Evolutionary conservation across 2,888 invertebrate species (phyloP).

Genomic region (Venusia cambrica): DNA sequence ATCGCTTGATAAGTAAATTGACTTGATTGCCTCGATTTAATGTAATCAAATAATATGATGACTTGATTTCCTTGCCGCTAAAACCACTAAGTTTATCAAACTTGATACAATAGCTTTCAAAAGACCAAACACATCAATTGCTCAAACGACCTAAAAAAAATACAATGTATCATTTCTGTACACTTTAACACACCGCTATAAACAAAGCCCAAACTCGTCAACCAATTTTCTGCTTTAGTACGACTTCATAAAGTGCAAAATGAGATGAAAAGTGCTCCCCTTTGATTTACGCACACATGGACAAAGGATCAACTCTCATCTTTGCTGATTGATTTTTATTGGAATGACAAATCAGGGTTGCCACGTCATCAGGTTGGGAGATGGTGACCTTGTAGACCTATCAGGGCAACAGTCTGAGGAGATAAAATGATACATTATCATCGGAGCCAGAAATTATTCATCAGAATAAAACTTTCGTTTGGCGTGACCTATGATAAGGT

Average conservation of each 20-base stretch:
- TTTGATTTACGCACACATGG: slow-evolving; percentile 36
- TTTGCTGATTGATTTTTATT: slow-evolving; percentile 74
- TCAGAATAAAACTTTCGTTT: no score
- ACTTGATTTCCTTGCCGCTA: no score
- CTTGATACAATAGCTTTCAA: background rate
- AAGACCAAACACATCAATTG: slow-evolving; percentile 7
- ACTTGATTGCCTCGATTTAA: slow-evolving; percentile 12
- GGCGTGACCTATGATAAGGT: no score
- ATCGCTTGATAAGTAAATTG: no score
- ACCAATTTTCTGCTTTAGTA: slow-evolving; percentile 9
- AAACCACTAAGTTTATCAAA: no score
- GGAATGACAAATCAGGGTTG: slow-evolving; percentile 58
- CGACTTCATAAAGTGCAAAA: slow-evolving; percentile 2
- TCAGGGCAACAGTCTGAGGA: no score
- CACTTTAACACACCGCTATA: slow-evolving; percentile 20
- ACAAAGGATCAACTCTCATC: slow-evolving; percentile 50
- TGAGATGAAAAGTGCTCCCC: slow-evolving; percentile 7
- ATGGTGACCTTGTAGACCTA: slow-evolving; percentile 2
- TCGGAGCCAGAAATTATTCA: no score
- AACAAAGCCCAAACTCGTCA: slow-evolving; percentile 8
- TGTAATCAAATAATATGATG: no score
- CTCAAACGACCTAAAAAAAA: slow-evolving; percentile 13
- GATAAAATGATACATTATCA: no score
- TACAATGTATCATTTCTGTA: slow-evolving; percentile 19
- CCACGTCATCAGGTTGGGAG: slow-evolving; percentile 7